These are phyloP conservation scores for Eulemur coronatus DNA, from an alignment of 2,797 vertebrate genomes.

Conservation along the genomic window DNA sequence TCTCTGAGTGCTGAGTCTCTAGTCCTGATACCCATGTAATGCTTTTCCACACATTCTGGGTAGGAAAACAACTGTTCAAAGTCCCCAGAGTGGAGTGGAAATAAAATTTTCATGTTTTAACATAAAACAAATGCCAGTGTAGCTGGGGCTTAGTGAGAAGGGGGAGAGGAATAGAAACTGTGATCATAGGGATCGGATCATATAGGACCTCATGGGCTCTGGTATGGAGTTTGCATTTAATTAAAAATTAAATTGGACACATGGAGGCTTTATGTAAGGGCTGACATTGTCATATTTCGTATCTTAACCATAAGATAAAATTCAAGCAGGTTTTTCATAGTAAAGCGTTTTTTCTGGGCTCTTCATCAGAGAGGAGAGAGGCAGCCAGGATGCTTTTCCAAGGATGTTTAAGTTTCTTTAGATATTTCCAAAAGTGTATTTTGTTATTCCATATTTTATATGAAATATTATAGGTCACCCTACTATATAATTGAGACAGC, in stretches of 20 bases:
- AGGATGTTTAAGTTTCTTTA: conserved; percentile 29
- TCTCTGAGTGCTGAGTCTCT: neutral
- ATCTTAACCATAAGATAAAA: conserved; percentile 20
- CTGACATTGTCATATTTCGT: neutral
- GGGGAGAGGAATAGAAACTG: neutral
- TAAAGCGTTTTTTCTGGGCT: neutral
- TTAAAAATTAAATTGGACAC: neutral
- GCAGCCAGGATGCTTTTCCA: neutral
- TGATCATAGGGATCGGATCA: neutral
- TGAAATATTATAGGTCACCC: neutral
- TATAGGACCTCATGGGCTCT: no score
- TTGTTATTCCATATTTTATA: neutral
- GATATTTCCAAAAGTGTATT: neutral
- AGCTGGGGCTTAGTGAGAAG: neutral
- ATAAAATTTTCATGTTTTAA: neutral
- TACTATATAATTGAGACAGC: neutral
- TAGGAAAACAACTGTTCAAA: neutral
- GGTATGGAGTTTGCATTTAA: neutral
- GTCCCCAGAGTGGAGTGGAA: no score
- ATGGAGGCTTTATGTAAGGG: neutral
- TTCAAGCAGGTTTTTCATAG: neutral
- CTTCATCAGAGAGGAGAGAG: neutral
- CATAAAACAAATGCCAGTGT: neutral
- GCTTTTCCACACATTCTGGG: neutral
- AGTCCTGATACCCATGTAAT: neutral